Evolutionary conservation across 2,113 vertebrate species (phyloP).

Genomic region (Hemichromis elongatus): DNA sequence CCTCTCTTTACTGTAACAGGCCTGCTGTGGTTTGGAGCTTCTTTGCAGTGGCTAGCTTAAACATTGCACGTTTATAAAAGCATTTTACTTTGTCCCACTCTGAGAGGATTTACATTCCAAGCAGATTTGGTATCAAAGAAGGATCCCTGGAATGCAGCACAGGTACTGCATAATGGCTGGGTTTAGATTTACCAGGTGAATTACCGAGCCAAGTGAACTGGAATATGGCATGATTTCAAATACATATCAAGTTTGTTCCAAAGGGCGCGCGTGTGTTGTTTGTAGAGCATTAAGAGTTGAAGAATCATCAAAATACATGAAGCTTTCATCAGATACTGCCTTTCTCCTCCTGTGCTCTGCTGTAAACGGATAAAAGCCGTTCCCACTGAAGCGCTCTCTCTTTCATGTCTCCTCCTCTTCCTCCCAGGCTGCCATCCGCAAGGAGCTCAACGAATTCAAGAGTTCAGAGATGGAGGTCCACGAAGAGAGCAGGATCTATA

Average conservation of each 20-base stretch:
- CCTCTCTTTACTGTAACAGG: background rate
- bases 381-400: background rate
- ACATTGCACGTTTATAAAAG: background rate
- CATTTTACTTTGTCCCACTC: background rate
- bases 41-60: background rate
- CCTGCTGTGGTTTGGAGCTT: background rate
- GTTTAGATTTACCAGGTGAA: background rate
- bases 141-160: constrained; percentile 11
- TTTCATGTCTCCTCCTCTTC: constrained; percentile 26
- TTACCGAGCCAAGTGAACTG: background rate
- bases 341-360: background rate
- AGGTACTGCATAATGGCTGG: background rate
- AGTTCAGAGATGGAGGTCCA: constrained; percentile 98
- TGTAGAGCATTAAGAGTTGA: background rate
- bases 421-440: constrained; percentile 90
- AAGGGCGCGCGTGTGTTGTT: background rate
- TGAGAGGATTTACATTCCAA: constrained; percentile 39
- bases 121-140: background rate
- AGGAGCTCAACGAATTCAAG: constrained; percentile 97
- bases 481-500: constrained; percentile 91
- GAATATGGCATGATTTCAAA: background rate
- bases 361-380: background rate
- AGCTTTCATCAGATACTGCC: background rate
- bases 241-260: background rate
- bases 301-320: background rate